Evolutionary conservation across 2,113 vertebrate species (phyloP).

Genomic region (Nothocercus nigrocapillus): DNA sequence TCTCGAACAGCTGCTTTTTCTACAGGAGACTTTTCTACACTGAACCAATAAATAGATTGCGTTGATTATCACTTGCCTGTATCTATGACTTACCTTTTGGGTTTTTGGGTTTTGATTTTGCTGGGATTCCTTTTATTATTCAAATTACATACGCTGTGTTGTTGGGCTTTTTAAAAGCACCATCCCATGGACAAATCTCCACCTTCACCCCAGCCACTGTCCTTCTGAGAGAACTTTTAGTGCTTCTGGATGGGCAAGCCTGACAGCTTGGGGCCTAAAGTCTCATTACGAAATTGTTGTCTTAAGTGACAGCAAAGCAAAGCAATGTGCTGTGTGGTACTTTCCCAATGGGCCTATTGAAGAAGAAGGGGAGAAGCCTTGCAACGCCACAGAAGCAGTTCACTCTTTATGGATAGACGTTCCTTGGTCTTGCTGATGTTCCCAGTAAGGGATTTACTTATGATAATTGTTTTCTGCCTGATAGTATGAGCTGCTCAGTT

Average conservation of each 20-base stretch:
- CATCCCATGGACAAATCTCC: background rate
- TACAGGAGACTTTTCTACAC: background rate
- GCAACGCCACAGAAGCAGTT: background rate
- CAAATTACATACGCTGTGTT: background rate
- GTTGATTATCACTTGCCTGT: background rate
- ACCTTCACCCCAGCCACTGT: background rate
- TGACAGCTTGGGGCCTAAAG: background rate
- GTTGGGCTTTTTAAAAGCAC: background rate
- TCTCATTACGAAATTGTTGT: background rate
- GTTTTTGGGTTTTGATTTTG: background rate
- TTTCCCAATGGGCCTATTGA: background rate
- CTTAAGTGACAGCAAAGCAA: background rate
- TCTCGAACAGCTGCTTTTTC: background rate
- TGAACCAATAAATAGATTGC: background rate
- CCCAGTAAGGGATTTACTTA: background rate
- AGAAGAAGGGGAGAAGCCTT: background rate
- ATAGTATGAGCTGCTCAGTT: background rate
- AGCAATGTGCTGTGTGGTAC: rapidly evolving
- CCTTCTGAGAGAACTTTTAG: background rate
- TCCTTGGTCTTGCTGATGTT: background rate
- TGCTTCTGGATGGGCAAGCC: background rate
- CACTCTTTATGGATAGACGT: background rate
- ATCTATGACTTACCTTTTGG: background rate
- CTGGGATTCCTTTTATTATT: background rate
- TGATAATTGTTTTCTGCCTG: background rate